phyloP scores from a whole-genome alignment of 2,113 vertebrate genomes.

The Rostratula benghalensis region DNA sequence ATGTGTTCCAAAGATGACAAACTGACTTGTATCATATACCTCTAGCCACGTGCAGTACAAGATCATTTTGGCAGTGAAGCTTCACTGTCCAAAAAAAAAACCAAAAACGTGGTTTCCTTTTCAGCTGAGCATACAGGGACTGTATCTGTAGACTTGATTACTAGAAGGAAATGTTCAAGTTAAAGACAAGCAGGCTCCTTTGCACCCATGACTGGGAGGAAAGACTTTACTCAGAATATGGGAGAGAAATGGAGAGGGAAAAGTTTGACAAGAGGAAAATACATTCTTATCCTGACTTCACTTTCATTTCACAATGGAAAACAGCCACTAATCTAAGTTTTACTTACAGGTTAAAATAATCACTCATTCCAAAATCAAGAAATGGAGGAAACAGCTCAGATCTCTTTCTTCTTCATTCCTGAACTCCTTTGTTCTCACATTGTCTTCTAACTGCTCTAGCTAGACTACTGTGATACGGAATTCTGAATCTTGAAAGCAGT shows the following conservation, averaged over 20 bases:
- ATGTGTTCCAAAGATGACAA: neutral
- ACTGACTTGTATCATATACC: neutral
- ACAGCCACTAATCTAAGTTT: neutral
- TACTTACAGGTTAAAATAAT: neutral
- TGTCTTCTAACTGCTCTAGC: neutral
- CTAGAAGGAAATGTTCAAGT: neutral
- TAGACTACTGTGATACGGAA: neutral
- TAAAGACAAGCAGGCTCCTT: neutral
- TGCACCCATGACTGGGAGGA: neutral
- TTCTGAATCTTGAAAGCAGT: neutral
- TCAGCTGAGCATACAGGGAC: neutral
- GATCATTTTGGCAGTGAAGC: neutral
- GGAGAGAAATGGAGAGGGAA: neutral
- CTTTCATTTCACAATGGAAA: neutral
- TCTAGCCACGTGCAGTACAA: neutral
- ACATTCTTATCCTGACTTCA: neutral
- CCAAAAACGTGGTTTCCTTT: neutral
- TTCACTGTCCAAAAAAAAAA: neutral
- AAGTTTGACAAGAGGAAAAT: neutral
- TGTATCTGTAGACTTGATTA: neutral
- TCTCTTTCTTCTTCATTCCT: neutral
- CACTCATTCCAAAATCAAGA: neutral
- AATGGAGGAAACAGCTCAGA: neutral
- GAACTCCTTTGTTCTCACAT: neutral
- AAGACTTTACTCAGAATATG: neutral